Conservation (phyloP, 2,113 vertebrate genomes). For the Chamaea fasciata region DNA sequence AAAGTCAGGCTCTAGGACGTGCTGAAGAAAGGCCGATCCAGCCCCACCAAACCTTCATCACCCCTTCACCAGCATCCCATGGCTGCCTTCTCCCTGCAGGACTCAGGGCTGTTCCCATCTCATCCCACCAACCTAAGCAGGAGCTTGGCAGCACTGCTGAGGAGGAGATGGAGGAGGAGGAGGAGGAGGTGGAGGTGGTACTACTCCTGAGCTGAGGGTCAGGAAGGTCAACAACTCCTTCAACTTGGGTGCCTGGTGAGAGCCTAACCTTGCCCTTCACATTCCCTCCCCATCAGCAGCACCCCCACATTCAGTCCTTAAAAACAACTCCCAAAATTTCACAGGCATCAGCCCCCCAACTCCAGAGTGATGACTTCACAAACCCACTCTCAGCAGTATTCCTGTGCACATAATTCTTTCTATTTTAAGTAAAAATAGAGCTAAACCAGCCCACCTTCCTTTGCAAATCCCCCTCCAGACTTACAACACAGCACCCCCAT, state of each 20-base stretch:
- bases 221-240: not conserved
- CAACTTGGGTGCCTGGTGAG: not conserved
- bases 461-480: not conserved
- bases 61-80: not conserved
- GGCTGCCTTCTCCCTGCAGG: not conserved
- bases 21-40: not conserved
- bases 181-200: not conserved
- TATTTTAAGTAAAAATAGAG: not conserved
- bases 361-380: not conserved
- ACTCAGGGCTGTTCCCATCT: accelerated
- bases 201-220: not conserved
- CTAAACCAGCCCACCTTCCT: not conserved
- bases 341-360: not conserved
- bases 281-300: not conserved
- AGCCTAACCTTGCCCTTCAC: not conserved
- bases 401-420: not conserved
- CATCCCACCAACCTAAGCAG: not conserved
- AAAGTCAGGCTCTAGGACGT: not conserved
- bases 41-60: accelerated
- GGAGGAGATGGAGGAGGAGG: not conserved
- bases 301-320: not conserved
- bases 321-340: not conserved
- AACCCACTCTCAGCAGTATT: not conserved
- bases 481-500: accelerated
- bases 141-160: not conserved